Evolutionary conservation across 2,113 vertebrate genomes (phyloP), one percentile per base, ranked within the genome.

Genomic region (Grammomys surdaster): DNA sequence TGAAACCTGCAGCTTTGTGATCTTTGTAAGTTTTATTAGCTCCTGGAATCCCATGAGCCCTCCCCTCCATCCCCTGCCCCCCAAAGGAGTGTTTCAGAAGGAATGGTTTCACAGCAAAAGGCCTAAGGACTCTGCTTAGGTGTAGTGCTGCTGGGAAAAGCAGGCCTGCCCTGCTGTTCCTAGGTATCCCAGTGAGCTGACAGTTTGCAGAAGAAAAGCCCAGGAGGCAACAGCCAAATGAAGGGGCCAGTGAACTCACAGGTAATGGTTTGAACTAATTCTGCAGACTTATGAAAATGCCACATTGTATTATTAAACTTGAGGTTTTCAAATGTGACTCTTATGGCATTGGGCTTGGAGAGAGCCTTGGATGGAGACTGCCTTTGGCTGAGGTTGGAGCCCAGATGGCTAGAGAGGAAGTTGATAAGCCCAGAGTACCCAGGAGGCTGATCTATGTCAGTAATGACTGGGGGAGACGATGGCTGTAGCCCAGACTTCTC

Each of bases 371-470:
- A 11, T 10, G 20, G 24, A 65, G 20, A 40, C 12, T 26, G 3
- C 51, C 78, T 73, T 86, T 9, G 8, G 43, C 14, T 78, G 28
- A 54, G 26, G 73, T 9, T 2, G 9, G 2, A 46, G 65, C 10
- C 9, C 7, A 75, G 28, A 5, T 6, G 14, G 24, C 2, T 16
- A 16, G 46, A 28, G n/a, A 31, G 13, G 40, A 7, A 0, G 3
- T 8, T 9, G 4, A 28, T 36, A 3, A 7, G 40, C 56, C 36
- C 54, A 84, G 87, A 84, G 75, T 8, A 65, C 13, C 36, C 63
- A 54, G 22, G 73, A n/a, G 65, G 43, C 1, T 22, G 2, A 22
- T n/a, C 75, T 9, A 0, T 19, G 19, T 48, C n/a, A 22, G 12
- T 80, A 46, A 2, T 1, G 17, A 36, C 36, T 33, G 1, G 72